A percentile compares a stretch with the other conserved stretches of the same genome.
Conservation (phyloP, 2,888 invertebrate species). For the Idaea aversata region DNA sequence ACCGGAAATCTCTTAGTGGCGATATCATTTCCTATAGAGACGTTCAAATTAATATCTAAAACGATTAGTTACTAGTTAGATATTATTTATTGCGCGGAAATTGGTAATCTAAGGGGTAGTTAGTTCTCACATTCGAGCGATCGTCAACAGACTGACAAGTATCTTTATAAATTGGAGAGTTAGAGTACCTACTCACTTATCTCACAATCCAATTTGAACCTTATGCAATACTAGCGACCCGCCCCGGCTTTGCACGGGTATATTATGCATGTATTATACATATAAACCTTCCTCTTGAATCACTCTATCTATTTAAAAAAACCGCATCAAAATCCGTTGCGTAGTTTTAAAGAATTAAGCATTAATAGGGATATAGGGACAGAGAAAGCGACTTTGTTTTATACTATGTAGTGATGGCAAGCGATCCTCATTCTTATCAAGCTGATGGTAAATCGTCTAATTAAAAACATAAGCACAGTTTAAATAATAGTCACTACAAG, state of each 20-base stretch:
- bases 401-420: no score
- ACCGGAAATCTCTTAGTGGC: neutral
- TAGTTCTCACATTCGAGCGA: neutral
- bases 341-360: no score
- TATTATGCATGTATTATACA: no score
- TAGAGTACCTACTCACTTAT: no score
- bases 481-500: conserved; percentile 7
- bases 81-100: conserved; percentile 1
- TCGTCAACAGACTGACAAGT: neutral
- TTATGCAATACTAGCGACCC: no score
- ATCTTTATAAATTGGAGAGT: neutral
- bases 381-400: no score
- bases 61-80: neutral
- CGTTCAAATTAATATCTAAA: neutral
- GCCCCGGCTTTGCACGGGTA: no score
- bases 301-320: no score
- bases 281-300: no score
- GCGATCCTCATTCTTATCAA: conserved; percentile 6
- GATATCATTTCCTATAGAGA: neutral
- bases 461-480: conserved; percentile 23
- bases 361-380: no score
- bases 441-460: conserved; percentile 25
- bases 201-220: no score
- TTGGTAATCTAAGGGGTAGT: neutral
- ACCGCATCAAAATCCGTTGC: no score